These are phyloP conservation scores for Dendrolimus houi DNA, from an alignment of 2,888 invertebrate species.

Conservation along the genomic window DNA sequence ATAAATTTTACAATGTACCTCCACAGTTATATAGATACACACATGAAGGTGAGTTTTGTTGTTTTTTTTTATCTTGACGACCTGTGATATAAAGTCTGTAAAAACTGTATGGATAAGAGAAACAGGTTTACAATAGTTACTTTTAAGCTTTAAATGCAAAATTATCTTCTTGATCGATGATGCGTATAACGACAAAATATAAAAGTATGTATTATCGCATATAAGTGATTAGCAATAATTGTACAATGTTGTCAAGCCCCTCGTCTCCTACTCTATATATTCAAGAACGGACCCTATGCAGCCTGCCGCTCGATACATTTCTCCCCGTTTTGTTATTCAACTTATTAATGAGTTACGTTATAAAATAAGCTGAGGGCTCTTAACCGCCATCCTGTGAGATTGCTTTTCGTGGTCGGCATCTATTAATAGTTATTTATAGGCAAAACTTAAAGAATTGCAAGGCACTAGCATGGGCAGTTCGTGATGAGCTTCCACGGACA, in stretches of 20 bases:
- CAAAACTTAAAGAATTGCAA: conserved; percentile 48
- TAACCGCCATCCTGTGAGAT: conserved; percentile 66
- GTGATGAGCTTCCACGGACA: conserved; percentile 39
- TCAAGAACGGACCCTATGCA: conserved; percentile 21
- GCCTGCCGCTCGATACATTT: conserved; percentile 31
- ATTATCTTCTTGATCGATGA: no score
- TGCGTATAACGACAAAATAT: background rate
- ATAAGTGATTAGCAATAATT: conserved; percentile 31
- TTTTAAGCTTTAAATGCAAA: no score
- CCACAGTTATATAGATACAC: no score
- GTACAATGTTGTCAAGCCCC: conserved; percentile 42
- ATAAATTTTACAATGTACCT: no score
- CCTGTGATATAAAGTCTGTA: no score
- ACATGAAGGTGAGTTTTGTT: no score
- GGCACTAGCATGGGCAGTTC: conserved; percentile 26
- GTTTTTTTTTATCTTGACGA: no score
- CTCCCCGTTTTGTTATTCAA: conserved; percentile 20
- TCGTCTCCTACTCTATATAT: background rate
- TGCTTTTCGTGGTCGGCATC: conserved; percentile 68
- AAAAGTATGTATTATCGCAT: background rate
- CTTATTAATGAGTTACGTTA: conserved; percentile 66
- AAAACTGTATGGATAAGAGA: no score
- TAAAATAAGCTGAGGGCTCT: conserved; percentile 65
- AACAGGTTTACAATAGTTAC: no score
- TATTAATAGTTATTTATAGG: conserved; percentile 69